phyloP scores from a whole-genome alignment of 2,888 invertebrate genomes.

The Epistrophe grossulariae region DNA sequence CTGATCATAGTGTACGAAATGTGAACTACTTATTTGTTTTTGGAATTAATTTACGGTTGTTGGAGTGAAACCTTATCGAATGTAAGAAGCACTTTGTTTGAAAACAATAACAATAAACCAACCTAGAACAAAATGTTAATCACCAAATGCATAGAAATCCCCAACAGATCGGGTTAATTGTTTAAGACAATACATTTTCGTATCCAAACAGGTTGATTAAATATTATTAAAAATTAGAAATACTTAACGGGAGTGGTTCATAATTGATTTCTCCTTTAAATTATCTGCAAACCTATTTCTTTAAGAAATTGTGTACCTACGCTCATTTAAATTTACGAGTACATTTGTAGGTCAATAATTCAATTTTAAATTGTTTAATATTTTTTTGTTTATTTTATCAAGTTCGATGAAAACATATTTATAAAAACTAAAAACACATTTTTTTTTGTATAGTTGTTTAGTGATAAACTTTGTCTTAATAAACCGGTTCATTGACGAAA shows the following conservation, averaged over 20 bases:
- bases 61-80: conserved; percentile 30
- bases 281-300: too few relatives aligned
- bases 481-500: too few relatives aligned
- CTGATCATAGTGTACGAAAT: conserved; percentile 38
- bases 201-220: conserved; percentile 32
- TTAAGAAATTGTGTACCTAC: too few relatives aligned
- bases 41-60: not conserved
- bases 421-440: too few relatives aligned
- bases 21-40: conserved; percentile 13
- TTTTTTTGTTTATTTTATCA: too few relatives aligned
- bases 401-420: too few relatives aligned
- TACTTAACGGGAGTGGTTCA: conserved; percentile 9
- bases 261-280: not conserved
- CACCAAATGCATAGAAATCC: not conserved
- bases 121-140: conserved; percentile 5
- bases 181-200: not conserved
- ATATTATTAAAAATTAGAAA: conserved; percentile 1
- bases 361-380: too few relatives aligned
- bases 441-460: too few relatives aligned
- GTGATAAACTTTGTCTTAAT: too few relatives aligned
- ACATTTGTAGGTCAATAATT: too few relatives aligned
- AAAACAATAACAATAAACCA: conserved; percentile 24
- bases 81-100: conserved; percentile 28
- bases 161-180: not conserved
- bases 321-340: too few relatives aligned